phyloP scores from a whole-genome alignment of 1,140 invertebrate genomes.

The Euura lappo region DNA sequence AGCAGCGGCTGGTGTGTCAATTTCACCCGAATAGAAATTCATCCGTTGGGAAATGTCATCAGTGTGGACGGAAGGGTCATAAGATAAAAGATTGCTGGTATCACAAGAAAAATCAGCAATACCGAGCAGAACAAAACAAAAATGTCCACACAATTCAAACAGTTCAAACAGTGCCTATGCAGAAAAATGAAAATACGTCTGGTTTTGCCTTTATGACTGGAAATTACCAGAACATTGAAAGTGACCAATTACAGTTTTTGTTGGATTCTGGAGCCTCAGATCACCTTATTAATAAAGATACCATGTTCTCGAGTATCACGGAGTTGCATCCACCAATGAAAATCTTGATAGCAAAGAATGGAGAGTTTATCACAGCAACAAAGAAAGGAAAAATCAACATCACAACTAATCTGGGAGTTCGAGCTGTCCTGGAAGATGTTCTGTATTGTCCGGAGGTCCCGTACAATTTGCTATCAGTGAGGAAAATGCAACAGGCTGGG shows the following conservation, averaged over 20 bases:
- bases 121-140: neutral
- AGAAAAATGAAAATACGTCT: slow-evolving; percentile 9
- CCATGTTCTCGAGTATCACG: slow-evolving; percentile 31
- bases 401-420: slow-evolving; percentile 21
- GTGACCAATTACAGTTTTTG: slow-evolving; percentile 27
- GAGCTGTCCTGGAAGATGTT: slow-evolving; percentile 31
- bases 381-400: slow-evolving; percentile 32
- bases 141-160: slow-evolving; percentile 2
- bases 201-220: slow-evolving; percentile 32
- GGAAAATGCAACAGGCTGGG: slow-evolving; percentile 38
- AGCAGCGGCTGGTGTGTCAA: slow-evolving; percentile 43
- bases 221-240: slow-evolving; percentile 12
- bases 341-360: slow-evolving; percentile 31
- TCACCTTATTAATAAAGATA: slow-evolving; percentile 37
- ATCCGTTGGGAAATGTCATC: neutral
- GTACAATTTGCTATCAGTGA: slow-evolving; percentile 39
- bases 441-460: slow-evolving; percentile 30
- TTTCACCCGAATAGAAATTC: slow-evolving; percentile 23
- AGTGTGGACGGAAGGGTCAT: neutral
- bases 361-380: slow-evolving; percentile 28
- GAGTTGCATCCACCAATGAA: slow-evolving; percentile 13
- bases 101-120: slow-evolving; percentile 8
- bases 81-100: slow-evolving; percentile 1
- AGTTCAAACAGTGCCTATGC: slow-evolving; percentile 15
- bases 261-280: slow-evolving; percentile 33